Evolutionary conservation across 2,888 invertebrate species (phyloP), one percentile per base, ranked within the genome.

Genomic region (Philaethria dido): DNA sequence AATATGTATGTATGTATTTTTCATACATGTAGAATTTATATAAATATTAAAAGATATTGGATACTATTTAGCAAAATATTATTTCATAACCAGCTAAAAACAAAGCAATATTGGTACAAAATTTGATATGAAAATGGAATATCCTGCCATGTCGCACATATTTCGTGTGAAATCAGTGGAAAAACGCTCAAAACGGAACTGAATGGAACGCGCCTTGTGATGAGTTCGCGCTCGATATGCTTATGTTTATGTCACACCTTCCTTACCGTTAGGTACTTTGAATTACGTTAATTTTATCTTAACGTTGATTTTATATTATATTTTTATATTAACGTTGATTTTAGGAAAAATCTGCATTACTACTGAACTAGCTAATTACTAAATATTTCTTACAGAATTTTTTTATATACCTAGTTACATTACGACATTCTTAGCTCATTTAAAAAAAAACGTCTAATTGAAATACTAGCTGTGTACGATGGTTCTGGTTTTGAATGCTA

Each of bases 161-260:
- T 65, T 65, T 52, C n/a, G 59, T 44, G 65, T 52, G 45, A 63
- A 69, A 66, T 66, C 54, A 44, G 63, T 59, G 69, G 47, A 60
- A 66, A 66, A 69, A 66, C 63, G 63, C 39, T 60, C 66, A 55
- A 39, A 69, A 44, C 50, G 69, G 69, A 67, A 67, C 55, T 68
- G 68, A 65, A 57, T 69, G 64, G 64, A 67, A 64, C 62, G 62
- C 57, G 55, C 77, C 73, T 74, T 79, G 71, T 70, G 77, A 72
- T 73, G 74, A 65, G 77, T 74, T 77, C 78, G 73, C 69, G 76
- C 74, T 74, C 74, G 66, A 79, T 80, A 79, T 76, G 72, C 20
- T 55, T 29, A 47, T 66, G 47, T 69, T 63, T 52, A 47, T 62
- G 50, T 66, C 54, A 60, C 57, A 66, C 64, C 68, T 69, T 16